A percentile compares a stretch with the other conserved stretches of the same genome.
Conservation (phyloP, 2,113 vertebrate genomes). For the Agapornis roseicollis region DNA sequence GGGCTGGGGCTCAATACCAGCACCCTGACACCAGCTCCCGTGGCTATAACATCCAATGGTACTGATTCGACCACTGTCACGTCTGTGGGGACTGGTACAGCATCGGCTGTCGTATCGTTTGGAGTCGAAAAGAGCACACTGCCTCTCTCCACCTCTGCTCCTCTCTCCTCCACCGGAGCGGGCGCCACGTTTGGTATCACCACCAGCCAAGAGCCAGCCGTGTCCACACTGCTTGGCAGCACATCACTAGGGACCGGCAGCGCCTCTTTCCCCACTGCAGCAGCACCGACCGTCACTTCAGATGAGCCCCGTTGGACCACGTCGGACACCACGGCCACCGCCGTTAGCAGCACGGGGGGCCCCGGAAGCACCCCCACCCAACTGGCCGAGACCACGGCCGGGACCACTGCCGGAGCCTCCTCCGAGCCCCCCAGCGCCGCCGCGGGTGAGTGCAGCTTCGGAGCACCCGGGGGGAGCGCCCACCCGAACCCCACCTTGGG, state of each 20-base stretch:
- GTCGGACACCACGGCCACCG: accelerated
- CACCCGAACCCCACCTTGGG: no score
- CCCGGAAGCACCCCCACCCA: background rate
- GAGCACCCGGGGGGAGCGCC: no score
- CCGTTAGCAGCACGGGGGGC: background rate
- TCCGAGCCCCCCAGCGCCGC: background rate
- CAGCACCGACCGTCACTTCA: background rate
- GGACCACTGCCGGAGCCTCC: background rate
- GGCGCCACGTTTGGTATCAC: background rate
- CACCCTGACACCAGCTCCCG: background rate
- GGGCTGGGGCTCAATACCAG: background rate
- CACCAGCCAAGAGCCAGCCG: background rate
- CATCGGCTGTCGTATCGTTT: background rate
- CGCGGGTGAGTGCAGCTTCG: background rate
- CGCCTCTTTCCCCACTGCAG: background rate
- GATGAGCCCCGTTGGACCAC: accelerated
- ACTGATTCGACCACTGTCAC: background rate
- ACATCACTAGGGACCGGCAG: background rate
- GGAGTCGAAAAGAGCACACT: background rate
- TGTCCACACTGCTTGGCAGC: background rate
- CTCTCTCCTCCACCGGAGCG: background rate
- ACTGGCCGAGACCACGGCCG: accelerated
- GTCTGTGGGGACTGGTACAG: accelerated
- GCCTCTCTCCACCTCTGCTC: background rate
- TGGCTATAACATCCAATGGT: accelerated